These are phyloP conservation scores for Eilema griseolum DNA, from an alignment of 2,888 invertebrate species.

Conservation along the genomic window DNA sequence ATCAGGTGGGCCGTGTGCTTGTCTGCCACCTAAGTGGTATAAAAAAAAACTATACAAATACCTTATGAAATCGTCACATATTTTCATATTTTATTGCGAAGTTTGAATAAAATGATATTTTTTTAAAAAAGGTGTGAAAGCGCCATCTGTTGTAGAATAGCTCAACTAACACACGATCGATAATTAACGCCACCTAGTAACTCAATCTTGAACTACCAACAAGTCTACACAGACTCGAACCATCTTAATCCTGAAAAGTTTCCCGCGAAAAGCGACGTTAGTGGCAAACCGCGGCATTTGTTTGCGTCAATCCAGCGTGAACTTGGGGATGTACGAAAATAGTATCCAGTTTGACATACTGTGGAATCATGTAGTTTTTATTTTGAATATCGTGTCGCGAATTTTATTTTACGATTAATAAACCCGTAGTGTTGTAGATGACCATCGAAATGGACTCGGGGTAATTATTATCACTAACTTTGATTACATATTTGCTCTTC, in stretches of 20 bases:
- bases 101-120: too few species aligned
- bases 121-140: background rate
- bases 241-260: constrained; percentile 32
- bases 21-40: too few species aligned
- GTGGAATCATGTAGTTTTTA: constrained; percentile 85
- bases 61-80: too few species aligned
- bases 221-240: constrained; percentile 23
- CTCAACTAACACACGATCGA: constrained; percentile 25
- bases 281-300: constrained; percentile 56
- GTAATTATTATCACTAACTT: constrained; percentile 72
- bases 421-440: constrained; percentile 66
- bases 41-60: too few species aligned
- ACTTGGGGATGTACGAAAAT: constrained; percentile 82
- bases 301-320: constrained; percentile 76
- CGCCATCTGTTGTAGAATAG: constrained; percentile 29
- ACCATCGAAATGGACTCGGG: constrained; percentile 79
- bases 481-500: constrained; percentile 55
- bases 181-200: constrained; percentile 62
- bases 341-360: constrained; percentile 84
- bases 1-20: too few species aligned
- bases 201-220: constrained; percentile 12
- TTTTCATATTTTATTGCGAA: too few species aligned
- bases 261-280: constrained; percentile 45
- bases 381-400: constrained; percentile 77
- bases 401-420: constrained; percentile 70